phyloP scores from a whole-genome alignment of 2,113 vertebrate genomes.

The Zosterops lateralis region DNA sequence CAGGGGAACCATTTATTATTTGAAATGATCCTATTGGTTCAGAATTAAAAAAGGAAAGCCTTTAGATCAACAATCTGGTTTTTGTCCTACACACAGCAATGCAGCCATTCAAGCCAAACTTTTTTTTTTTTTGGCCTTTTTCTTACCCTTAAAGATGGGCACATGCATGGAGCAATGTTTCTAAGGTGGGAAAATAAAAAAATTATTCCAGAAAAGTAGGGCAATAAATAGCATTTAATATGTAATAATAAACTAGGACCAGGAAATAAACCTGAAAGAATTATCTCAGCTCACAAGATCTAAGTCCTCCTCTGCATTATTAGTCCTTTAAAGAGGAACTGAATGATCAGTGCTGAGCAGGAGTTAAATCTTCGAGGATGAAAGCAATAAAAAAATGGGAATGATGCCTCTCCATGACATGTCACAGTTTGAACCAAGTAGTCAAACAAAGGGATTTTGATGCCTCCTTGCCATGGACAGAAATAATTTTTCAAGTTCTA shows the following conservation, averaged over 20 bases:
- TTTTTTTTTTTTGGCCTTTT: neutral
- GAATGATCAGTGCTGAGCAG: neutral
- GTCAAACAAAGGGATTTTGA: neutral
- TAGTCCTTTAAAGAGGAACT: neutral
- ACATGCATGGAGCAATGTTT: neutral
- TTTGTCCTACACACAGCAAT: neutral
- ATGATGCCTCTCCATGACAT: fast-evolving
- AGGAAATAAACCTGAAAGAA: neutral
- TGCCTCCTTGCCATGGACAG: neutral
- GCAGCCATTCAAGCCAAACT: neutral
- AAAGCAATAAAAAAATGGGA: neutral
- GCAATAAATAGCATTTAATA: neutral
- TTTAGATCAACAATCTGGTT: neutral
- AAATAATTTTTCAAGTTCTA: neutral
- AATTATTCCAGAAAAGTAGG: neutral
- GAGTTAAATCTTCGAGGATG: neutral
- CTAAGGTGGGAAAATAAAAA: neutral
- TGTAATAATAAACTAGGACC: neutral
- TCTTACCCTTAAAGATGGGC: neutral
- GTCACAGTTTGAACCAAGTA: neutral
- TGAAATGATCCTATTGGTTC: neutral
- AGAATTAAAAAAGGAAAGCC: neutral
- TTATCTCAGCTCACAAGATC: neutral
- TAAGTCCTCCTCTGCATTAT: neutral
- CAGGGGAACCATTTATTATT: neutral